Conservation (phyloP, 2,797 vertebrate genomes). For the Hirundo rustica region DNA sequence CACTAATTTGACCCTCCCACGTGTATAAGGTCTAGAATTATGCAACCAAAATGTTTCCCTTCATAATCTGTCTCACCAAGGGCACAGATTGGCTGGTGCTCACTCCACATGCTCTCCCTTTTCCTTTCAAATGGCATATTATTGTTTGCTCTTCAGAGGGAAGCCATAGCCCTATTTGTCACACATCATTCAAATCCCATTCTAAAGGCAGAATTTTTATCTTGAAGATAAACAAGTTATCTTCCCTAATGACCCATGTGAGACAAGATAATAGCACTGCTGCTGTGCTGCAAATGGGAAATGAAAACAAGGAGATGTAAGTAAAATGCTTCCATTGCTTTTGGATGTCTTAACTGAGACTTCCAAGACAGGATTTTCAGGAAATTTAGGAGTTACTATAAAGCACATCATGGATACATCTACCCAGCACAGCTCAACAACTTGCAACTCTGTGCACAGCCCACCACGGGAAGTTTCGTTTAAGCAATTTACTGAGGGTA, state of each 20-base stretch:
- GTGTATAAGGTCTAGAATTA: neutral
- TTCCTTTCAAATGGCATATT: neutral
- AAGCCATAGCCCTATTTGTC: neutral
- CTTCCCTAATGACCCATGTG: conserved; percentile 43
- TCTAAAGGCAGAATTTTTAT: conserved; percentile 30
- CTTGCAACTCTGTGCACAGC: neutral
- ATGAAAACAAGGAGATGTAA: conserved; percentile 17
- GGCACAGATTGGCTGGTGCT: neutral
- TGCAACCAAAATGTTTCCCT: neutral
- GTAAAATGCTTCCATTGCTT: conserved; percentile 17
- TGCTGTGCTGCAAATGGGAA: neutral
- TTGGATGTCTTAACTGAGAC: neutral
- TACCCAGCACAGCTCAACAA: neutral
- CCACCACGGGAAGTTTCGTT: neutral
- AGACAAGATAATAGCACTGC: neutral
- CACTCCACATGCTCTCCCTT: neutral
- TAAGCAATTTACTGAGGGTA: neutral
- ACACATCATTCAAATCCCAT: conserved; percentile 29
- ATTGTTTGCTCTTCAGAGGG: neutral
- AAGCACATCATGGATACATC: neutral
- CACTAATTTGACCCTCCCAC: neutral
- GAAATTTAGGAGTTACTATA: neutral
- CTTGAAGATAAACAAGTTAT: conserved; percentile 43
- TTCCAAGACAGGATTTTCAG: neutral
- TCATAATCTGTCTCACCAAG: neutral